Evolutionary conservation across 2,113 vertebrate species (phyloP), one percentile per base, ranked within the genome.

Genomic region (Thymallus thymallus): DNA sequence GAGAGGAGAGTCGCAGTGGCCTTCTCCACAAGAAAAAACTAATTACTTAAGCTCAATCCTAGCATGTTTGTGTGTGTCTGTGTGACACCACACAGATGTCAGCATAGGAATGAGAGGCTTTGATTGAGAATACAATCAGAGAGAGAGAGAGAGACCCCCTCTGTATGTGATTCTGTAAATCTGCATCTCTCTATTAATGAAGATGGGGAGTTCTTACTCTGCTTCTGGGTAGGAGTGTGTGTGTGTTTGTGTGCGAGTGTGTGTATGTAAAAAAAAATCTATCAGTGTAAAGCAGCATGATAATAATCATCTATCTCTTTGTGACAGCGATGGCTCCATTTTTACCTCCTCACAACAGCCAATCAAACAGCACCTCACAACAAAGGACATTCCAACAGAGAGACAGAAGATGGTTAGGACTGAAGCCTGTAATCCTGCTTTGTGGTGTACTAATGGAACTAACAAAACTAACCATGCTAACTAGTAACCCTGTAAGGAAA

Each of bases 111-210:
- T 64, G 61, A 26, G 45, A 71, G 71, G 72, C 73, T 74, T 35
- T 76, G 71, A 58, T 68, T 46, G 48, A 73, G 55, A 83, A 78
- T 55, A 77, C 81, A 88, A 90, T 90, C 88, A 88, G 45, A 48
- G 13, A 48, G 58, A 75, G 82, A 88, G 45, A 48, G 14, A 48
- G 58, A 75, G 82, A 76, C 77, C 76, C 78, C 71, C 69, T 61
- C 58, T 13, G 6, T n/a, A 7, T 66, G 26, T 51, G 68, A 66
- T 60, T 29, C 1, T 26, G 58, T 62, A 45, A 85, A 85, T 84
- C 70, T 61, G 73, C 72, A 75, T 83, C 83, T 79, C 84, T 77
- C 65, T 9, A 69, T 80, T 74, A 83, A 88, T 84, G 74, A 79
- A 66, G 72, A 68, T 85, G 78, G 80, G 82, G 18, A 80, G 80